Conservation (phyloP, 2,797 vertebrate genomes). For the Toxotes lorentzi region DNA sequence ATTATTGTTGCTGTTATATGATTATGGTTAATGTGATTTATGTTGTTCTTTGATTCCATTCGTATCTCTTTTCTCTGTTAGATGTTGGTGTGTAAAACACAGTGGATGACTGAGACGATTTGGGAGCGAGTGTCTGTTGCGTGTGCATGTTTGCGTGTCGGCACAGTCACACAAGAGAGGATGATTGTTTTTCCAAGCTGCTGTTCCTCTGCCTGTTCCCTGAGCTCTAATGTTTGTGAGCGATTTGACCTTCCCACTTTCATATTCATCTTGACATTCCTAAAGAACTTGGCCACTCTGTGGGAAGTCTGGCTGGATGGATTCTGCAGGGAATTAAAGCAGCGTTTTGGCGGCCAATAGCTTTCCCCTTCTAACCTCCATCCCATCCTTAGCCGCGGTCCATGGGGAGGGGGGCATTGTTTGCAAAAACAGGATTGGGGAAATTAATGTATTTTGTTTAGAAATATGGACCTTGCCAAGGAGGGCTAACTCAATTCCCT, state of each 20-base stretch:
- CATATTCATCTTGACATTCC: slow-evolving; percentile 86
- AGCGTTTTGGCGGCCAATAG: slow-evolving; percentile 75
- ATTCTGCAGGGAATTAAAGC: slow-evolving; percentile 83
- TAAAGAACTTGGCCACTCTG: slow-evolving; percentile 83
- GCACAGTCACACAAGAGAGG: slow-evolving; percentile 72
- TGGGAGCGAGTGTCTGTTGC: slow-evolving; percentile 64
- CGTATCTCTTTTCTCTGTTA: slow-evolving; percentile 81
- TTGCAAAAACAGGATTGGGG: slow-evolving; percentile 81
- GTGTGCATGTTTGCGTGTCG: slow-evolving; percentile 70
- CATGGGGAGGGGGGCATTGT: slow-evolving; percentile 79
- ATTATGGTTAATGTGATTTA: slow-evolving; percentile 84
- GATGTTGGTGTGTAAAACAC: slow-evolving; percentile 71
- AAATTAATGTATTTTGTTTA: slow-evolving; percentile 81
- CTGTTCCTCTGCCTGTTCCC: slow-evolving; percentile 74
- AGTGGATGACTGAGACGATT: slow-evolving; percentile 63
- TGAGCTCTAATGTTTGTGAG: slow-evolving; percentile 76
- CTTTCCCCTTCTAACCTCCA: slow-evolving; percentile 74
- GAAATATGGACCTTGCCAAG: slow-evolving; percentile 81
- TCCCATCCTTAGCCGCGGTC: slow-evolving; percentile 77
- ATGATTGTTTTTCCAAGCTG: slow-evolving; percentile 82
- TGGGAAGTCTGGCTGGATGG: slow-evolving; percentile 84
- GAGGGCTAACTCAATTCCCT: slow-evolving; percentile 67
- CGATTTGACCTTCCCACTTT: slow-evolving; percentile 84
- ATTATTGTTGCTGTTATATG: slow-evolving; percentile 84
- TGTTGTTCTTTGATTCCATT: slow-evolving; percentile 83